Evolutionary conservation across 2,113 vertebrate genomes (phyloP), one percentile per base, ranked within the genome.

Genomic region (Ifrita kowaldi): DNA sequence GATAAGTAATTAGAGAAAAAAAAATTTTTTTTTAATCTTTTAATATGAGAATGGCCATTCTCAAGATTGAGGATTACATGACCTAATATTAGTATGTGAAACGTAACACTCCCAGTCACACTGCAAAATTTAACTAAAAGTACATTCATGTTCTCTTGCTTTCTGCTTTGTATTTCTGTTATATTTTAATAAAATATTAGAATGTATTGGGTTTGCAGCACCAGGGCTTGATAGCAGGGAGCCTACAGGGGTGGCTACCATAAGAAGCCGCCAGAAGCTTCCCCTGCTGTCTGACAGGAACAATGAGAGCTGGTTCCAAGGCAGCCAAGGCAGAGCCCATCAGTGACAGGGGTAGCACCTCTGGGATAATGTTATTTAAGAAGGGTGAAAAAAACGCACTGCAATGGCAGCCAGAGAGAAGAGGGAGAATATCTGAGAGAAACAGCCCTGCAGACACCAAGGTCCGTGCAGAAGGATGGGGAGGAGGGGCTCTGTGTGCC

Each of bases 281-380:
- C 21, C 21, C 23, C 44, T 16, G 28, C 6, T 37, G 13, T 33
- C 26, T 9, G 5, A 42, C 2, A 71, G 46, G 35, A 18, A 10
- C 20, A 39, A 9, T 5, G 16, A 27, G 19, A 62, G 41, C 53
- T 21, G 4, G 11, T 26, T 77, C 24, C 44, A 52, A 41, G 35
- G 24, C 42, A 74, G 10, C 35, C 41, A 62, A 55, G 19, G 20
- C 42, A 9, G 2, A 50, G 19, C 35, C 35, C 35, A 46, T 56
- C 42, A 68, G 24, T 1, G 5, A 16, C 6, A 8, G 8, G 11
- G 13, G 9, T 5, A 46, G 44, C 1, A 3, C 21, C 33, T 57
- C 37, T 41, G 15, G 2, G 8, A n/a, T 6, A 22, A 46, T 11
- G n/a, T 4, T 14, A 42, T n/a, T 63, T 57, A 1, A 77, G 53